Percentiles rank a stretch among this genome's conserved stretches.
Evolutionary conservation across 2,113 vertebrate species (phyloP).

Genomic region (Bujurquina vittata): DNA sequence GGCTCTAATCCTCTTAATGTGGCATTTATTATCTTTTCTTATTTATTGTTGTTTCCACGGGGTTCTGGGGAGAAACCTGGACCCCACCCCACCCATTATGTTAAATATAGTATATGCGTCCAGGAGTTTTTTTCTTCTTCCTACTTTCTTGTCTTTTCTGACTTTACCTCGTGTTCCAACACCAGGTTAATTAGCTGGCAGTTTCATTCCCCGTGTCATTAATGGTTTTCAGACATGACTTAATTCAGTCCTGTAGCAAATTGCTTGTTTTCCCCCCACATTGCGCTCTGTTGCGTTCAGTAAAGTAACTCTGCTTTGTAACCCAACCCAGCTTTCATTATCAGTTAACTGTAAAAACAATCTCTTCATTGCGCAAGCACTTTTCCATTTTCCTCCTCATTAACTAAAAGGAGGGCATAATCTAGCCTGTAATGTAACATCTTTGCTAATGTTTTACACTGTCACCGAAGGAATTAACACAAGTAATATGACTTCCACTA

Average conservation of each 20-base stretch:
- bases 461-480: constrained; percentile 34
- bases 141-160: constrained; percentile 2
- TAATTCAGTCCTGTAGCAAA: constrained; percentile 52
- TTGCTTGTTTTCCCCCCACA: constrained; percentile 1
- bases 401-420: constrained; percentile 66
- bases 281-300: constrained; percentile 3
- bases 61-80: constrained; percentile 19
- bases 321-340: constrained; percentile 58
- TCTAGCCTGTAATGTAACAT: constrained; percentile 64
- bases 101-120: constrained; percentile 8
- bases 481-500: constrained; percentile 23
- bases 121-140: constrained; percentile 15
- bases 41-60: constrained; percentile 49
- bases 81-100: neutral
- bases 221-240: constrained; percentile 47
- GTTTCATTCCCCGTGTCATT: constrained; percentile 42
- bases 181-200: constrained; percentile 50
- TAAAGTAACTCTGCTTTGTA: constrained; percentile 28
- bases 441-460: constrained; percentile 54
- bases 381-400: constrained; percentile 78
- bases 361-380: constrained; percentile 52
- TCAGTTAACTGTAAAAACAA: constrained; percentile 62
- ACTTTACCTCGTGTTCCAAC: constrained; percentile 24
- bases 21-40: constrained; percentile 68
- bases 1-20: constrained; percentile 66